Base-by-base conservation (phyloP, 2,113 vertebrate genomes). In the Anhinga rufa region DNA sequence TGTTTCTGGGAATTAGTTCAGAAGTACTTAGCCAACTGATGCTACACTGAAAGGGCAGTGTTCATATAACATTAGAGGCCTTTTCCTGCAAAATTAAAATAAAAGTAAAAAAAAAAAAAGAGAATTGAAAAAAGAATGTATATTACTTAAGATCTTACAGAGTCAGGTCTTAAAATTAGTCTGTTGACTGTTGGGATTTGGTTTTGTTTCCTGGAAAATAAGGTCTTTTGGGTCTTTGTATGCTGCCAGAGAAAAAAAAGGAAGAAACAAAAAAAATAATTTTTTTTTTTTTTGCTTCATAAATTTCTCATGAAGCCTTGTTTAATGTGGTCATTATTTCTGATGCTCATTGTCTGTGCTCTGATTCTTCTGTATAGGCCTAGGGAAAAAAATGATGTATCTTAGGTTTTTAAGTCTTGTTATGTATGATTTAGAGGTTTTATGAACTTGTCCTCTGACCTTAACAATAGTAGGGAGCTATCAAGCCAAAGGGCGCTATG, bases 371-470 rank as follows among this genome's bases (percentile, higher is more conserved):
- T 92, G 62, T 38, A 36, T 36, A 71, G 78, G 64, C 78, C 94
- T 94, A 14, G 52, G 48, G 92, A n/a, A 36, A 88, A 88, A 95
- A 82, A 94, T 7, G 81, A 87, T 86, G 79, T 24, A 86, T 82
- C 31, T 93, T 81, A 13, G 91, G 74, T 74, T 97, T 97, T 96
- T 88, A 96, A 94, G 70, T 64, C 94, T 93, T 86, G 57, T 92
- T 95, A 25, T 71, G 15, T 70, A 80, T 97, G 97, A 97, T 97
- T 97, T 95, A 96, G 94, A 84, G 92, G 70, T 92, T 97, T 97
- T 94, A 97, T 97, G 97, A 97, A 95, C 94, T 95, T 97, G 96
- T 97, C 97, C 96, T 97, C 93, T 97, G 97, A 97, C 95, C 96
- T 92, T 70, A 12, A 6, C 82, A 85, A 95, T 91, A 49, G 74